phyloP scores from a whole-genome alignment of 2,797 vertebrate genomes.

The Cyclura pinguis region DNA sequence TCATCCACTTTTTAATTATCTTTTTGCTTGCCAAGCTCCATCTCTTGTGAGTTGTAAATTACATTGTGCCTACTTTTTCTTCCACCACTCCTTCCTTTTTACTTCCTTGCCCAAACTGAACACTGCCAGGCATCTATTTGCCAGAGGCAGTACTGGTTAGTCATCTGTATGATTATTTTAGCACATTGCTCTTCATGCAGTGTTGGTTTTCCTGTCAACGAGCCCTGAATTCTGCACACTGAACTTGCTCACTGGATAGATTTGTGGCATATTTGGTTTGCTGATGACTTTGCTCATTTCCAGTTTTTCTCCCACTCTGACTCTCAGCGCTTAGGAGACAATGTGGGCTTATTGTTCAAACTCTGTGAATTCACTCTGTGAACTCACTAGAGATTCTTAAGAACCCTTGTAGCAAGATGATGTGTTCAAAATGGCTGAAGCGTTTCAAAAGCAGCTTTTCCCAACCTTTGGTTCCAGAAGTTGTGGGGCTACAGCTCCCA shows the following conservation, averaged over 20 bases:
- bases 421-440: neutral
- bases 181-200: no score
- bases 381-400: no score
- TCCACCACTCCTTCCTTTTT: neutral
- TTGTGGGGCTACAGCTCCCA: neutral
- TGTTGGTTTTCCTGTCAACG: neutral
- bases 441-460: neutral
- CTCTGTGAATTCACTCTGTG: neutral
- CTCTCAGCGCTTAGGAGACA: neutral
- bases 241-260: neutral
- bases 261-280: neutral
- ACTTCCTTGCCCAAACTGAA: neutral
- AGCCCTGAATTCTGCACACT: neutral
- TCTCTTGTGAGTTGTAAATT: neutral
- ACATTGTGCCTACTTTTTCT: neutral
- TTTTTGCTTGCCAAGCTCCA: neutral
- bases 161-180: neutral
- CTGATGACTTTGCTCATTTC: neutral
- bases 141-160: neutral
- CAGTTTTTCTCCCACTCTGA: neutral
- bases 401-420: neutral
- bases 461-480: no score
- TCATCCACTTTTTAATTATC: neutral
- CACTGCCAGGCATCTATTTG: no score
- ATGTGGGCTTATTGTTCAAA: neutral